phyloP scores from a whole-genome alignment of 2,113 vertebrate species.

The Paralichthys olivaceus region DNA sequence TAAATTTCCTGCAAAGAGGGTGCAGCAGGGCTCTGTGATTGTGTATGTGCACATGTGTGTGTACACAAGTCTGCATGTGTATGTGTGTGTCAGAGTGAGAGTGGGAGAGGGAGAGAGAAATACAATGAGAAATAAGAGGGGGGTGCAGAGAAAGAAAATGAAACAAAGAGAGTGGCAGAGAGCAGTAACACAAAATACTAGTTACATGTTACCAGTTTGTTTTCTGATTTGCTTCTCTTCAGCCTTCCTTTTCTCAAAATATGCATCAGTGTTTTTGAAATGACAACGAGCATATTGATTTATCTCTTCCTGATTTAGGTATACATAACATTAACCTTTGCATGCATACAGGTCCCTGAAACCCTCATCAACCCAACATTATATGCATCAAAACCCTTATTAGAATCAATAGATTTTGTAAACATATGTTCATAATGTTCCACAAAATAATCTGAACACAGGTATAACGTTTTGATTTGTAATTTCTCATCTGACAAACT shows the following conservation, averaged over 20 bases:
- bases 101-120: slow-evolving; percentile 25
- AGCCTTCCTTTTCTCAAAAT: neutral
- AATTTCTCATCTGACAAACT: too few species aligned
- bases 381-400: neutral
- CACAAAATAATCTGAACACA: too few species aligned
- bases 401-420: neutral
- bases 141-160: slow-evolving; percentile 28
- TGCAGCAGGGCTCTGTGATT: slow-evolving; percentile 52
- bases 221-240: slow-evolving; percentile 10
- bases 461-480: too few species aligned
- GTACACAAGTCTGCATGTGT: slow-evolving; percentile 8
- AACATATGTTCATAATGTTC: neutral
- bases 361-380: neutral
- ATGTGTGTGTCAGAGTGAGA: slow-evolving; percentile 12
- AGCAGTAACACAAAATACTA: slow-evolving; percentile 14
- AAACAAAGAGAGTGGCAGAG: slow-evolving; percentile 14
- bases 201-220: neutral
- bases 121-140: slow-evolving; percentile 18
- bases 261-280: neutral
- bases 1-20: slow-evolving; percentile 78
- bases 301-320: neutral
- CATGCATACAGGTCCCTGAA: neutral
- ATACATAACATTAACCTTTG: slow-evolving; percentile 13
- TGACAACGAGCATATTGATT: neutral
- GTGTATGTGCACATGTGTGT: slow-evolving; percentile 28